A percentile compares a stretch with the other conserved stretches of the same genome.
These are phyloP conservation scores for Tupaia tana DNA, from an alignment of 2,113 vertebrate species.

Conservation along the genomic window DNA sequence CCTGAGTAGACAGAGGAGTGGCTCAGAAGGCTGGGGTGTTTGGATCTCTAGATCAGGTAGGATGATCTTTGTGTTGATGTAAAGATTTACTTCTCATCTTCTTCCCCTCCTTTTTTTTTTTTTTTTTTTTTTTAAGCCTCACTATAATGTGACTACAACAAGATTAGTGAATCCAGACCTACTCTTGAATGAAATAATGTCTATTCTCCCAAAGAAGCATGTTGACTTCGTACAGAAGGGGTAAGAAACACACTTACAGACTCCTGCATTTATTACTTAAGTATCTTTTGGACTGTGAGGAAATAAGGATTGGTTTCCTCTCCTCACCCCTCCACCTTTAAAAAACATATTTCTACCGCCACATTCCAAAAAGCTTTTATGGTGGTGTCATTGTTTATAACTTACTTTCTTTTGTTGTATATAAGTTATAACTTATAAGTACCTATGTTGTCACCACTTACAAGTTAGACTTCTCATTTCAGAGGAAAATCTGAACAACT, in stretches of 20 bases:
- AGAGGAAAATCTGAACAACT: neutral
- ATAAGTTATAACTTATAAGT: neutral
- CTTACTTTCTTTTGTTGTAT: constrained; percentile 1
- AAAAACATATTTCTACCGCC: neutral
- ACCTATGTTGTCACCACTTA: neutral
- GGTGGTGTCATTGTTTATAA: neutral
- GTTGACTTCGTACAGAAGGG: constrained; percentile 95
- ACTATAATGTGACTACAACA: constrained; percentile 95
- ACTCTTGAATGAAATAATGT: constrained; percentile 92
- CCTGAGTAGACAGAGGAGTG: no score
- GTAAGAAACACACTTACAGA: constrained; percentile 84
- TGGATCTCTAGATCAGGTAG: neutral
- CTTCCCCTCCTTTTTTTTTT: neutral
- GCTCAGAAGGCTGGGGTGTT: neutral
- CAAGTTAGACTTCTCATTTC: constrained; percentile 31
- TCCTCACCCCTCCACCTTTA: neutral
- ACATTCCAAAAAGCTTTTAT: constrained; percentile 33
- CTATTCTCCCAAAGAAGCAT: constrained; percentile 90
- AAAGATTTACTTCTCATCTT: neutral
- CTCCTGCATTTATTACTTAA: neutral
- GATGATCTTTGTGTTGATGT: constrained; percentile 1
- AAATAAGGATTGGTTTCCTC: neutral
- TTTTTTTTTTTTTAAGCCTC: constrained; percentile 87
- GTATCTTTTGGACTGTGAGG: neutral
- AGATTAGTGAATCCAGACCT: constrained; percentile 92